Evolutionary conservation across 2,113 vertebrate genomes (phyloP).

Genomic region (Scalopus aquaticus): DNA sequence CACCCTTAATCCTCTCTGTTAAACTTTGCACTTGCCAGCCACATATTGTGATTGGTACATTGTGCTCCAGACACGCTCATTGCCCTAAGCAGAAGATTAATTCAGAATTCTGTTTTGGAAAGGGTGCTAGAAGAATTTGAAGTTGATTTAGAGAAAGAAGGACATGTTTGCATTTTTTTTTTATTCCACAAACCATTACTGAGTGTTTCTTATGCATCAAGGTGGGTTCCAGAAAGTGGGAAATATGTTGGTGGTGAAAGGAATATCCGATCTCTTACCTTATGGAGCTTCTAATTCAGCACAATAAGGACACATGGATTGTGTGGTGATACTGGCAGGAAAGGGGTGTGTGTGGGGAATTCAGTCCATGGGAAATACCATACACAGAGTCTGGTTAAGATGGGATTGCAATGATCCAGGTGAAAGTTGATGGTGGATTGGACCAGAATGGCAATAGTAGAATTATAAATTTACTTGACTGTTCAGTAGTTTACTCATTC

Average conservation of each 20-base stretch:
- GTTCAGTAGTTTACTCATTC: neutral
- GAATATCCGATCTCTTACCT: neutral
- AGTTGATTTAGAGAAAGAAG: neutral
- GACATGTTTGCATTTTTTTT: neutral
- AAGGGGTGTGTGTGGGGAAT: neutral
- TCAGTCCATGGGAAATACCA: neutral
- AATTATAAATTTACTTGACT: neutral
- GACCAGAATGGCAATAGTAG: neutral
- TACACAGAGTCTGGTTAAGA: neutral
- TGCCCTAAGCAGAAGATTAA: neutral
- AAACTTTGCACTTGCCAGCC: neutral
- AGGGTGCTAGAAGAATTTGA: neutral
- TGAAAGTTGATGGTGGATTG: neutral
- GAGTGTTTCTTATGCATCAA: neutral
- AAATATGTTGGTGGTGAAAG: neutral
- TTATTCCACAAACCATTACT: neutral
- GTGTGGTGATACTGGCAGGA: rapidly evolving
- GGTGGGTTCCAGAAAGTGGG: neutral
- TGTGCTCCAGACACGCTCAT: neutral
- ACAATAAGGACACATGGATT: rapidly evolving
- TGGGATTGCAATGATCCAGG: neutral
- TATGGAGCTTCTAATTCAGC: neutral
- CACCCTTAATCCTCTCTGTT: neutral
- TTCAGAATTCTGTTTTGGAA: neutral
- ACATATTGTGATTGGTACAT: neutral